phyloP scores from a whole-genome alignment of 2,888 invertebrate genomes.

The Ecdyonurus torrentis region DNA sequence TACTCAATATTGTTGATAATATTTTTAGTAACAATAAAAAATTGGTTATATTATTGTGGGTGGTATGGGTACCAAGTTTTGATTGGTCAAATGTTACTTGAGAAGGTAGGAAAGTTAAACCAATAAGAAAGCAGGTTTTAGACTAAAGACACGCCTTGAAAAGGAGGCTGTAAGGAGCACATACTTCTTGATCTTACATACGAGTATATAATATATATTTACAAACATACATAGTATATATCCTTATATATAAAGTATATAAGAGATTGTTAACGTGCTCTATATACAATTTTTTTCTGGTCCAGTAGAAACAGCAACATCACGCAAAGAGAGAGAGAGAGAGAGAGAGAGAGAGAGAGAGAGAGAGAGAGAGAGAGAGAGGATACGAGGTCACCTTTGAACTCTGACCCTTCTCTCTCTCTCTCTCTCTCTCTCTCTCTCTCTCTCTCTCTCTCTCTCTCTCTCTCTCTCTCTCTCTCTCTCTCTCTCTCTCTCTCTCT shows the following conservation, averaged over 20 bases:
- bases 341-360: background rate
- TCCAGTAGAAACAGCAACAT: too few species aligned
- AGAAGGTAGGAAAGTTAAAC: background rate
- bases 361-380: background rate
- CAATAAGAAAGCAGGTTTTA: background rate
- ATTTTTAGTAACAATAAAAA: background rate
- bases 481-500: too few species aligned
- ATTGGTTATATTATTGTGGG: background rate
- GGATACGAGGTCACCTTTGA: background rate
- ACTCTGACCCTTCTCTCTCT: background rate
- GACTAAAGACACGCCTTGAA: background rate
- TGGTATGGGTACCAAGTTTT: background rate
- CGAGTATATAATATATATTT: background rate
- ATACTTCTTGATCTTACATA: background rate
- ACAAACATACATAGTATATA: too few species aligned
- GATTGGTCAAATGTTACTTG: background rate
- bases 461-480: background rate
- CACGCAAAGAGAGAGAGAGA: background rate
- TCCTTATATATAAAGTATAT: too few species aligned
- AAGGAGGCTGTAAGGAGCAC: background rate
- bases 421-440: background rate
- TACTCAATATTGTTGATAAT: too few species aligned
- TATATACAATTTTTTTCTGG: background rate
- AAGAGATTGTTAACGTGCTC: background rate
- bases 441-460: background rate